Evolutionary conservation across 1,140 invertebrate genomes (phyloP).

Genomic region (Drosophila willistoni): DNA sequence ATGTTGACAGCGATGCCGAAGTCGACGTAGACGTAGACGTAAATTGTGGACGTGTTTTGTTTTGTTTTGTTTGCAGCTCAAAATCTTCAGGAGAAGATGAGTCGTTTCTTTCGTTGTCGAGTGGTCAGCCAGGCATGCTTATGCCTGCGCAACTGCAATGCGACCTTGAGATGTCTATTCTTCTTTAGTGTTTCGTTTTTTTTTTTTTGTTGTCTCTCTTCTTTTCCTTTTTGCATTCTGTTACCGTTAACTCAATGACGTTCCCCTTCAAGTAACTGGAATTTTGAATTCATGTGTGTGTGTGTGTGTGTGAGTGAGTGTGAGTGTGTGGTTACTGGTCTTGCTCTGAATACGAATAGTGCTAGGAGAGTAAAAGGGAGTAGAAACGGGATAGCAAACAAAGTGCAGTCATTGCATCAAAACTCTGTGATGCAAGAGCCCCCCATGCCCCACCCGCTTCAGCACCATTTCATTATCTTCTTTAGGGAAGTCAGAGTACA

Average conservation of each 20-base stretch:
- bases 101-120: conserved; percentile 14
- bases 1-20: neutral
- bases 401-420: conserved; percentile 50
- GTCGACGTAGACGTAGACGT: neutral
- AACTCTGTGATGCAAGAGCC: conserved; percentile 37
- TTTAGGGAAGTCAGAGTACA: neutral
- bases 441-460: too few species aligned
- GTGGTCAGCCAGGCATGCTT: conserved; percentile 37
- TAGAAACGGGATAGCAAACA: conserved; percentile 1
- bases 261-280: conserved; percentile 31
- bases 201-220: neutral
- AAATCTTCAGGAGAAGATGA: conserved; percentile 49
- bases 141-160: conserved; percentile 1
- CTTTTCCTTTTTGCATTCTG: conserved; percentile 38
- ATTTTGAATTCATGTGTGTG: conserved; percentile 31
- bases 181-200: conserved; percentile 3
- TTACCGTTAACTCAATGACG: conserved; percentile 55
- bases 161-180: conserved; percentile 58
- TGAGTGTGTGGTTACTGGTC: conserved; percentile 34
- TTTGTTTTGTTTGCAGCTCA: conserved; percentile 12
- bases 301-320: conserved; percentile 29
- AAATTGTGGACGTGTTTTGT: conserved; percentile 15
- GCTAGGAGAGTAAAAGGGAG: conserved; percentile 5
- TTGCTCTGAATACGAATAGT: conserved; percentile 73
- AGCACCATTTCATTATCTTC: too few species aligned